These are phyloP conservation scores for Hermodice carunculata DNA, from an alignment of 2,888 invertebrate species.

Conservation along the genomic window DNA sequence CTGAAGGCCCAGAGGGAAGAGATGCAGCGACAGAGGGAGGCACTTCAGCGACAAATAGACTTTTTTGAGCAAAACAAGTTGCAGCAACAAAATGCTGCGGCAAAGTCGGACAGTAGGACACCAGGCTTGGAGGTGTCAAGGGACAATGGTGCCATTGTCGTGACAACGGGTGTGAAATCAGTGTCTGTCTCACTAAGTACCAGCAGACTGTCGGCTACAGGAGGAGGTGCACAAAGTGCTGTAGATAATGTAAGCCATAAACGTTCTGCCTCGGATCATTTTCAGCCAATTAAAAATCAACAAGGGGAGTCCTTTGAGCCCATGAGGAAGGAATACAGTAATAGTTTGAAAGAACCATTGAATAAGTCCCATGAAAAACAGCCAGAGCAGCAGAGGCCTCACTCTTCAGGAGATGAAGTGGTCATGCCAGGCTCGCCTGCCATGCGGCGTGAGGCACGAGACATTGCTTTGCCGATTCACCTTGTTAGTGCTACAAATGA, in stretches of 20 bases:
- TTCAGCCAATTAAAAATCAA: constrained; percentile 18
- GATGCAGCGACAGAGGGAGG: constrained; percentile 87
- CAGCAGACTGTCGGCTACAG: too few species aligned
- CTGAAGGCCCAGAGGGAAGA: constrained; percentile 92
- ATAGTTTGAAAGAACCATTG: constrained; percentile 56
- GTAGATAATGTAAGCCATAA: constrained; percentile 19
- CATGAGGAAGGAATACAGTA: constrained; percentile 41
- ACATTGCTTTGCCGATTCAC: constrained; percentile 17
- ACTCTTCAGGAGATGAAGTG: neutral
- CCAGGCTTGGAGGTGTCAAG: too few species aligned
- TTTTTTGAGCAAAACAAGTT: constrained; percentile 51
- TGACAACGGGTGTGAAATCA: too few species aligned
- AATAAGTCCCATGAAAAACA: too few species aligned
- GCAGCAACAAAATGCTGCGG: too few species aligned
- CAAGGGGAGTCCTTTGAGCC: constrained; percentile 45
- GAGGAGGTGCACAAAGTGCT: too few species aligned
- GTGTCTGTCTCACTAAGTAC: too few species aligned
- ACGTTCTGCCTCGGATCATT: constrained; percentile 19
- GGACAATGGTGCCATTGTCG: too few species aligned
- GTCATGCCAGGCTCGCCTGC: neutral
- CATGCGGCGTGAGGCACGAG: too few species aligned
- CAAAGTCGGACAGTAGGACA: too few species aligned
- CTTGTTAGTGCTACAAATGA: constrained; percentile 16
- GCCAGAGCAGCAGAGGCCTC: neutral
- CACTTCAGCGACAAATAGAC: constrained; percentile 78